Conservation (phyloP, 2,888 invertebrate genomes). For the Chrysomela aeneicollis region DNA sequence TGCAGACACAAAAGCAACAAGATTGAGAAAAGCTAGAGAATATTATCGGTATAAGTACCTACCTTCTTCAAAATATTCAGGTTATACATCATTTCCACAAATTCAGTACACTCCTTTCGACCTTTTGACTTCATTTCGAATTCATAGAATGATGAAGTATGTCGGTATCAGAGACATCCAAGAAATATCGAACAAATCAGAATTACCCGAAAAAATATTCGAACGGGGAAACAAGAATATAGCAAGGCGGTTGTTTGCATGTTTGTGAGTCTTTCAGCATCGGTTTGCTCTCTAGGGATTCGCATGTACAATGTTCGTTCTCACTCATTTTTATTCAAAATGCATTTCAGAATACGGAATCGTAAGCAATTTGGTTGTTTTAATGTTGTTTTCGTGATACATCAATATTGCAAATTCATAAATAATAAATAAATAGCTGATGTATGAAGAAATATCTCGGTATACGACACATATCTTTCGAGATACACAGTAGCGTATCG, state of each 20-base stretch:
- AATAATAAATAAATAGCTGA: too few species aligned
- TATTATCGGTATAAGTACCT: too few species aligned
- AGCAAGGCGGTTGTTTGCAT: neutral
- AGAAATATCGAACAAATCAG: conserved; percentile 1
- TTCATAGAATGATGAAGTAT: neutral
- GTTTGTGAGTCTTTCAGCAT: neutral
- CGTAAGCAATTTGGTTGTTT: too few species aligned
- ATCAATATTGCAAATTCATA: too few species aligned
- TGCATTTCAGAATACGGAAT: neutral
- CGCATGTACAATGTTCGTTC: neutral
- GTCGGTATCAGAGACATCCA: neutral
- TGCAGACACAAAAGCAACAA: too few species aligned
- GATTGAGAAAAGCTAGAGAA: too few species aligned
- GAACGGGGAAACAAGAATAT: neutral
- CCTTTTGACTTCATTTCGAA: neutral
- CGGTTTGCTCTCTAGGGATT: neutral
- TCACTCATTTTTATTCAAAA: neutral
- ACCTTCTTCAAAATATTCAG: too few species aligned
- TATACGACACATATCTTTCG: too few species aligned
- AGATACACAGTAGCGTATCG: too few species aligned
- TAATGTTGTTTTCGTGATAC: too few species aligned
- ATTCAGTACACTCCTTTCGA: neutral
- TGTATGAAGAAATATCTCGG: too few species aligned
- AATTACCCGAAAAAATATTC: neutral
- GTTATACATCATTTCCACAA: too few species aligned